Conservation (phyloP, 2,113 vertebrate genomes). For the Dipodomys stephensi region DNA sequence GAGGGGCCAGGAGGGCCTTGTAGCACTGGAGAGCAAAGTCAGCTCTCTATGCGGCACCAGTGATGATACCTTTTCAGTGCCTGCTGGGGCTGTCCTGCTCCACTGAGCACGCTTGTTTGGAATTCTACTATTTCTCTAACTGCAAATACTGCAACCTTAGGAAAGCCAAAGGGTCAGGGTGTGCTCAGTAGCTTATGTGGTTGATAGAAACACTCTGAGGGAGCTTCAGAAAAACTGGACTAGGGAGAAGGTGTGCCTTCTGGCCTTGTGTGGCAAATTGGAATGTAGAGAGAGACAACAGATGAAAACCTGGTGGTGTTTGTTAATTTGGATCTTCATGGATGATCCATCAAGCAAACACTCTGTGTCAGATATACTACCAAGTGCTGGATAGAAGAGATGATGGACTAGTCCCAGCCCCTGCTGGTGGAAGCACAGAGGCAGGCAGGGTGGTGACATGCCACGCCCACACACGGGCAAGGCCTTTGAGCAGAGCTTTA, state of each 20-base stretch:
- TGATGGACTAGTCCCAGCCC: neutral
- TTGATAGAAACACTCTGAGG: neutral
- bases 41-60: neutral
- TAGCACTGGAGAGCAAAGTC: neutral
- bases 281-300: neutral
- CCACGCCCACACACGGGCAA: neutral
- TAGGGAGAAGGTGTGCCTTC: neutral
- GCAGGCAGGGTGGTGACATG: neutral
- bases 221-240: neutral
- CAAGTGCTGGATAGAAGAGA: neutral
- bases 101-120: neutral
- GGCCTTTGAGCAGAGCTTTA: neutral
- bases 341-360: neutral
- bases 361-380: neutral
- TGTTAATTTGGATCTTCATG: neutral
- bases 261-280: neutral
- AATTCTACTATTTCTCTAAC: slow-evolving; percentile 11
- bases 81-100: neutral
- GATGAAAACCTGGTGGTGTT: neutral
- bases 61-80: neutral
- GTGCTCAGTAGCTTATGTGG: neutral
- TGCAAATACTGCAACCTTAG: neutral
- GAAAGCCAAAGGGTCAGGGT: neutral
- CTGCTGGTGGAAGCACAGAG: neutral
- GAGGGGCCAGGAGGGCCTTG: neutral